These are phyloP conservation scores for Neogale vison DNA, from an alignment of 2,113 vertebrate genomes.

Conservation along the genomic window DNA sequence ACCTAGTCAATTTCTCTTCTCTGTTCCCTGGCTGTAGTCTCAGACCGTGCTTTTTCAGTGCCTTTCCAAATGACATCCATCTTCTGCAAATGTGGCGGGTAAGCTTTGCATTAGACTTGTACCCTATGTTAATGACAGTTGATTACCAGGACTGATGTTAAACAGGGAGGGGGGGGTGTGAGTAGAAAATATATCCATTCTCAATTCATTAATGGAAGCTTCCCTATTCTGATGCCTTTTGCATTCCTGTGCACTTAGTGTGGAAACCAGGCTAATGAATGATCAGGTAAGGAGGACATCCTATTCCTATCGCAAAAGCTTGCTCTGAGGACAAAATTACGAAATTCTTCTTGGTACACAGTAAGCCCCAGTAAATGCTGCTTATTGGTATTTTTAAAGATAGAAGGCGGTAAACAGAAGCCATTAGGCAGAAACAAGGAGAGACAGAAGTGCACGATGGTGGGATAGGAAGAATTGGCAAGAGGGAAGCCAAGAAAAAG, in stretches of 20 bases:
- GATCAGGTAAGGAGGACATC: neutral
- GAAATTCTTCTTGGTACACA: neutral
- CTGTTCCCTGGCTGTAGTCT: neutral
- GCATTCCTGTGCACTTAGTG: neutral
- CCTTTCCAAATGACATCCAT: neutral
- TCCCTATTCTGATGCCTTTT: neutral
- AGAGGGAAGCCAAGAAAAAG: neutral
- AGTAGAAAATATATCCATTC: neutral
- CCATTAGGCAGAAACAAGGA: neutral
- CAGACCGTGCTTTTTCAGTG: neutral
- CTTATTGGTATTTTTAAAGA: conserved; percentile 29
- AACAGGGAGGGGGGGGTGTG: neutral
- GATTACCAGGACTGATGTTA: neutral
- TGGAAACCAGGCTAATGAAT: neutral
- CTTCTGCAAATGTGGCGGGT: neutral
- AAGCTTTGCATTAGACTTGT: neutral
- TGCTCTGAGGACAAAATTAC: neutral
- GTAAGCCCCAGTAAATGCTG: neutral
- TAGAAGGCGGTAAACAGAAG: neutral
- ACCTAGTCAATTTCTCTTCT: neutral
- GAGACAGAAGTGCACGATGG: neutral
- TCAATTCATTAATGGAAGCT: neutral
- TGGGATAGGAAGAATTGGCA: neutral
- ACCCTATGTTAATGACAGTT: neutral
- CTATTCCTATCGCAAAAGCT: neutral